Base-by-base conservation (phyloP, 2,797 vertebrate genomes). In the Sebastes hubbsi region DNA sequence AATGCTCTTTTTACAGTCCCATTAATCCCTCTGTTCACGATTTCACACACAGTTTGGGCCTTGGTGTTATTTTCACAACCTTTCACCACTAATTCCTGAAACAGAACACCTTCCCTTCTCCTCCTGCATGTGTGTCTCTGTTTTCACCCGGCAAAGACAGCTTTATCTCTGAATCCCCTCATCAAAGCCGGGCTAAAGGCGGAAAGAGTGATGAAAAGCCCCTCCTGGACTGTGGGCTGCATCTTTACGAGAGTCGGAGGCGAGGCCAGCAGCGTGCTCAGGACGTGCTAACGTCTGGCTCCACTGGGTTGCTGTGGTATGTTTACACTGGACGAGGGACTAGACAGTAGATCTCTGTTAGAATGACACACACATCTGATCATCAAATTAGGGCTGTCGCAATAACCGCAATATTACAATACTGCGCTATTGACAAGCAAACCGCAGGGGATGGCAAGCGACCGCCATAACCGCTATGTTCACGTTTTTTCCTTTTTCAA, bases 21-120 rank as follows among this genome's bases (percentile, higher is more conserved):
- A 94, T 93, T 96, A 95, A 95, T 95, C 94, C 92, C 92, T 91
- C 94, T 95, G 94, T 95, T 95, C 92, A 88, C 91, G 84, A 96
- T 96, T 95, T 95, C 94, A 96, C 89, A 92, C 94, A 91, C 90
- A 94, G 94, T 94, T 90, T 94, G 81, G 83, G 87, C 74, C 84
- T 66, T 25, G 89, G 93, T 95, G 92, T 96, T 94, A 93, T 95
- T 95, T 96, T 95, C 94, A 94, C 95, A 94, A 95, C 89, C 94
- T 94, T 93, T 95, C 87, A 64, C 84, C 89, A 70, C 90, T 95
- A 94, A 95, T 90, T 88, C 92, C 86, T 88, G 89, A 94, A 95
- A 96, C 78, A 46, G 32, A 91, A 95, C 88, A 93, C 94, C 92
- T 89, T 74, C 72, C 77, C 82, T 67, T 60, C 66, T 70, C 46